Base-by-base conservation (phyloP, 2,888 invertebrate species). In the Aricia artaxerxes region DNA sequence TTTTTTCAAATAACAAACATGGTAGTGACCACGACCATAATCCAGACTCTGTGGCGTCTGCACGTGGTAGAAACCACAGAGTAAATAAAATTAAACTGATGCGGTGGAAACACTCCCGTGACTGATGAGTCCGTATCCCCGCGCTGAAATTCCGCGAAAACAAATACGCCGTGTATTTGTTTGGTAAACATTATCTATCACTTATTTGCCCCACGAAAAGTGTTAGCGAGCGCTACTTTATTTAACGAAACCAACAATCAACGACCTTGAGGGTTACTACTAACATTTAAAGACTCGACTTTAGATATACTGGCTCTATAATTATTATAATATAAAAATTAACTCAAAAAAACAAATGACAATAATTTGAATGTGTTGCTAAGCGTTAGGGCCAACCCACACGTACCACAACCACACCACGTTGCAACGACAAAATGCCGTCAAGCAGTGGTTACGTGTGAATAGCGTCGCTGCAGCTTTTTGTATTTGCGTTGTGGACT, bases 111-210 rank as follows among this genome's bases (percentile, higher is more conserved):
- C 53, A 49, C 16, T 11, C 35, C 31, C 31, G 11, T 53, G 53
- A 35, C 53, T 24, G 76, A 76, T 76, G 76, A 53, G 76, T 76
- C 76, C 53, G 13, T 76, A 57, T 35, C 35, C 53, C 53, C 24
- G 11, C 76, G 76, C 53, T 16, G 76, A 76, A 76, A 53, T 76
- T 76, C 16, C 35, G 53, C 57, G 76, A 76, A 57, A 76, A 76
- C 53, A 76, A 76, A 76, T 76, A 76, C 75, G 49, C 49, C n/a
- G 75, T 75, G 75, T 49, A 11, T 73, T 44, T 75, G 31, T 75
- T 75, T 75, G 75, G 75, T 75, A 75, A 75, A 75, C 75, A 75
- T 49, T 75, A 75, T 75, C 11, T 49, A 49, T 75, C 75, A 75
- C 40, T 44, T 75, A 75, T 75, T 44, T 75, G 49, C 75, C 31